Evolutionary conservation across 1,140 invertebrate genomes (phyloP).

Genomic region (Diploscapter pachys): DNA sequence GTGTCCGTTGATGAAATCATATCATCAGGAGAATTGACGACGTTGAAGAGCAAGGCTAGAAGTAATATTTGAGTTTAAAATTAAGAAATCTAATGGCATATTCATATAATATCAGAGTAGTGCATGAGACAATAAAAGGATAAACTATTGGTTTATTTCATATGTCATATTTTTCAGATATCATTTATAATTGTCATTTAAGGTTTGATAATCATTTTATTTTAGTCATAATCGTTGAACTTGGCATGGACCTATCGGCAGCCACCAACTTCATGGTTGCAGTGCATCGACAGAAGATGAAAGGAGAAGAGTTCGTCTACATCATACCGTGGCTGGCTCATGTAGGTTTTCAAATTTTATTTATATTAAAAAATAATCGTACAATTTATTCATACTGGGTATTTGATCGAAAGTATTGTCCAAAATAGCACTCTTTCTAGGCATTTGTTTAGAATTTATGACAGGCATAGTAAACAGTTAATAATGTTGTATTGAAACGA

Average conservation of each 20-base stretch:
- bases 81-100: background rate
- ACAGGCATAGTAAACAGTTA: no score
- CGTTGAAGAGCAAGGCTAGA: conserved; percentile 45
- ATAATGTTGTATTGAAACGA: no score
- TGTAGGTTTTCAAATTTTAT: conserved; percentile 31
- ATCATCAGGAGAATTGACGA: conserved; percentile 49
- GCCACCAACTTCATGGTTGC: conserved; percentile 52
- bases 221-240: conserved; percentile 51
- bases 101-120: background rate
- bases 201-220: background rate
- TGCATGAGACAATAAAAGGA: no score
- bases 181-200: background rate
- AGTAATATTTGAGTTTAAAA: conserved; percentile 28
- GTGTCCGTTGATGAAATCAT: conserved; percentile 57
- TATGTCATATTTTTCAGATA: no score
- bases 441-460: no score
- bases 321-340: conserved; percentile 56
- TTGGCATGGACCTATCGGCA: conserved; percentile 57
- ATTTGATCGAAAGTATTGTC: no score
- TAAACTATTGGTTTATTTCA: no score
- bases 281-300: conserved; percentile 47
- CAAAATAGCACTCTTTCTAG: no score
- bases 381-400: no score
- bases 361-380: no score
- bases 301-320: conserved; percentile 54